Evolutionary conservation across 2,113 vertebrate species (phyloP), one percentile per base, ranked within the genome.

Genomic region (Brachyhypopomus gauderio): DNA sequence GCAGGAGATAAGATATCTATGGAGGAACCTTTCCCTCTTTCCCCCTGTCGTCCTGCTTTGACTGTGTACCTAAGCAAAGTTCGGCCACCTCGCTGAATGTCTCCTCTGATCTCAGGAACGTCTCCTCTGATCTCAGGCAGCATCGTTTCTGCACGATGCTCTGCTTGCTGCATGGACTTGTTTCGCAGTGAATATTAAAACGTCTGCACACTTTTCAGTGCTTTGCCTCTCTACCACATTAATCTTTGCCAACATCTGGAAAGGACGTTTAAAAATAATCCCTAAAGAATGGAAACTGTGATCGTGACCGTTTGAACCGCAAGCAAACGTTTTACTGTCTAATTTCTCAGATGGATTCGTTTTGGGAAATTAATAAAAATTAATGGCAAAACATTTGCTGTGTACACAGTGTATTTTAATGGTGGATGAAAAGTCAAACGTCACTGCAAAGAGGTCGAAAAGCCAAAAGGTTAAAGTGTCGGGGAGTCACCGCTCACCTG

Each of bases 91-190:
- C 71, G 66, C 64, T 72, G 80, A 78, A 82, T 72, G 66, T 79
- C 66, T 78, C 72, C 66, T 82, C 79, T 85, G 77, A 82, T 82
- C 75, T 14, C 38, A 70, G 30, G 80, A 78, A 82, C 72, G 66
- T 79, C 66, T 78, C 72, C 66, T 82, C 79, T 85, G 77, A 82
- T 82, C 75, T 14, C 38, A 70, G 62, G 70, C 36, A 78, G 76
- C 52, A 78, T 71, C 64, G 16, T 59, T 75, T 79, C 75, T 75
- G 59, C 80, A 79, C 75, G 76, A 36, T 41, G 34, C 27, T 67
- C 25, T 16, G 55, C 71, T 72, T 34, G 78, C 48, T 25, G 69
- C 48, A 71, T 78, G 75, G 22, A 84, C 71, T 70, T 74, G 72
- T 76, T 82, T 75, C 58, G 45, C 72, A 56, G 36, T 27, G 7